Conservation (phyloP, 2,113 vertebrate species). For the Leptobrachium ailaonicum region DNA sequence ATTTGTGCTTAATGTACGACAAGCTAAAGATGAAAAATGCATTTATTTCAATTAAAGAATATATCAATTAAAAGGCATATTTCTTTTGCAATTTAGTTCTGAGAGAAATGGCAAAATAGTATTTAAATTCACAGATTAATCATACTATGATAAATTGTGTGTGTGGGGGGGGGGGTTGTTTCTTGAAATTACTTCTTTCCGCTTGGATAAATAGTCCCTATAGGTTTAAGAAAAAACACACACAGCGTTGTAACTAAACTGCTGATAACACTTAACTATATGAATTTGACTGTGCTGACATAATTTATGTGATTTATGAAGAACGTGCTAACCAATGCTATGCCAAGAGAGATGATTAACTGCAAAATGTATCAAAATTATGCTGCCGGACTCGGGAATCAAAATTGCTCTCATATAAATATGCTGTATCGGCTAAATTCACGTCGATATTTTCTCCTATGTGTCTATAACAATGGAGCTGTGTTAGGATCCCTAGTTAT, state of each 20-base stretch:
- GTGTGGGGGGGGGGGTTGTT: too few species aligned
- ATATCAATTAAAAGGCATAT: too few species aligned
- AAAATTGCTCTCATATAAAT: conserved; percentile 27
- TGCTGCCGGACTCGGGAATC: conserved; percentile 31
- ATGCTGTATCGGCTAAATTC: conserved; percentile 35
- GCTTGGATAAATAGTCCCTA: conserved; percentile 30
- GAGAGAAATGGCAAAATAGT: too few species aligned
- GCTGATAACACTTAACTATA: conserved; percentile 27
- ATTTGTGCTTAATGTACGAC: too few species aligned
- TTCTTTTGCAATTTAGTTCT: too few species aligned
- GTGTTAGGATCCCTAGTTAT: conserved; percentile 26
- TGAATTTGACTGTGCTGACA: conserved; percentile 29
- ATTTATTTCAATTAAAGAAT: too few species aligned
- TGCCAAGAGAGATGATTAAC: conserved; percentile 30
- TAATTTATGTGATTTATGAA: conserved; percentile 44
- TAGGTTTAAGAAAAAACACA: not conserved
- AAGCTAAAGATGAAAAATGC: too few species aligned
- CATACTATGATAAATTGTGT: too few species aligned
- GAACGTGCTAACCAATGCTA: conserved; percentile 17
- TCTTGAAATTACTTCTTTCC: not conserved
- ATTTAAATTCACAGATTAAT: too few species aligned
- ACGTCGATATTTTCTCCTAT: conserved; percentile 9
- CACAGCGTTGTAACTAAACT: conserved; percentile 13
- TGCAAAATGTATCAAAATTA: conserved; percentile 36
- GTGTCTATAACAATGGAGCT: conserved; percentile 15